These are phyloP conservation scores for Tribolium castaneum DNA, from an alignment of 1,140 invertebrate species.

Conservation along the genomic window DNA sequence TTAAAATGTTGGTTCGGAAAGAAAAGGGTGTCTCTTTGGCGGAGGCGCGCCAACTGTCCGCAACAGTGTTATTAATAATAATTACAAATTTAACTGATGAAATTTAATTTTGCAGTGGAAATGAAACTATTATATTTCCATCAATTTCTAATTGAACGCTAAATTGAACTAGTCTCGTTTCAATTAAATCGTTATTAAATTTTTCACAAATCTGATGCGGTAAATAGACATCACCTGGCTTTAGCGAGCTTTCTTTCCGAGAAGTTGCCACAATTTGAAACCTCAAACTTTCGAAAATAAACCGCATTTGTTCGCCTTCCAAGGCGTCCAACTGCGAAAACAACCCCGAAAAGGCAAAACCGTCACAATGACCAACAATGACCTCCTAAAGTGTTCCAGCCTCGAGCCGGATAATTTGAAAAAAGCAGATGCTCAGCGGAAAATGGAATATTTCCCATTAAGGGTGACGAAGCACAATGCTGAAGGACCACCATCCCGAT, in stretches of 20 bases:
- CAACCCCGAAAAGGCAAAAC: constrained; percentile 48
- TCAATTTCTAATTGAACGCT: constrained; percentile 28
- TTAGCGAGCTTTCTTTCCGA: constrained; percentile 3
- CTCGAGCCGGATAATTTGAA: constrained; percentile 29
- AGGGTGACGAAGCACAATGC: constrained; percentile 25
- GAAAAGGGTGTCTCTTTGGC: not conserved
- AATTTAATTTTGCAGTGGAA: constrained; percentile 7
- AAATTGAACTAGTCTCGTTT: constrained; percentile 14
- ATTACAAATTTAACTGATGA: constrained; percentile 12
- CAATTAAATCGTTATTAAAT: constrained; percentile 18
- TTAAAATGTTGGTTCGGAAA: not conserved
- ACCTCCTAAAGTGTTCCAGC: constrained; percentile 35
- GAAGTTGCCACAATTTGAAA: constrained; percentile 11
- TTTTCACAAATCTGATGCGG: not conserved
- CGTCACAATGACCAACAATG: constrained; percentile 43
- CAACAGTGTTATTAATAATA: constrained; percentile 19
- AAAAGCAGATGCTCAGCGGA: constrained; percentile 41
- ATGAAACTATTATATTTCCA: constrained; percentile 23
- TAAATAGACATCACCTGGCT: not conserved
- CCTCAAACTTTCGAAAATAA: constrained; percentile 38
- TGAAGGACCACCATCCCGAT: constrained; percentile 17
- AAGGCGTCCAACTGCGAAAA: constrained; percentile 50
- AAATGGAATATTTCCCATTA: constrained; percentile 20
- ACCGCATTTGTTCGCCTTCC: constrained; percentile 28
- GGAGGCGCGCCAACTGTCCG: not conserved